Conservation (phyloP, 2,113 vertebrate genomes). For the Pseudorectes ferrugineus region DNA sequence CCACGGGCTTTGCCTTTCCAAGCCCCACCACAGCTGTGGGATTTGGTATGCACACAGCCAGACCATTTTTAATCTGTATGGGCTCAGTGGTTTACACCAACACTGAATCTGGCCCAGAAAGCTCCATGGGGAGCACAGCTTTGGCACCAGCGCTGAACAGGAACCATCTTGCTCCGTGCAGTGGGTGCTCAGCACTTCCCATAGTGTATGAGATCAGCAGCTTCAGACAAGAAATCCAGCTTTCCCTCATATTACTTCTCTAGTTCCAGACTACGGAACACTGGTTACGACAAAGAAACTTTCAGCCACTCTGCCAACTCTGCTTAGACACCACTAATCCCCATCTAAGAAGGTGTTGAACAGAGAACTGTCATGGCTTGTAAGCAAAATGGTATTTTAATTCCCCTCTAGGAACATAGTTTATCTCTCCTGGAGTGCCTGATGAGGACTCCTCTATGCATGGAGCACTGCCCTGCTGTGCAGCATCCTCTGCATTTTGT, state of each 20-base stretch:
- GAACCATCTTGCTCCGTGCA: background rate
- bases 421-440: background rate
- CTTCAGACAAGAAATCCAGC: background rate
- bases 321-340: background rate
- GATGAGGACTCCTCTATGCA: background rate
- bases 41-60: background rate
- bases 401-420: background rate
- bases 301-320: background rate
- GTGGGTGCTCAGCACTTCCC: background rate
- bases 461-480: background rate
- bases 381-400: background rate
- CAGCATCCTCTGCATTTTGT: background rate
- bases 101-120: background rate
- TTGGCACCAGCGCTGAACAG: background rate
- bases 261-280: rapidly evolving
- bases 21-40: rapidly evolving
- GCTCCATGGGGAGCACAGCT: background rate
- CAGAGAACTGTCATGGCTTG: background rate
- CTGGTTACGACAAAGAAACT: background rate
- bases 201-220: rapidly evolving
- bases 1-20: background rate
- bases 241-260: rapidly evolving
- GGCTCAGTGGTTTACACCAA: background rate
- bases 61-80: background rate
- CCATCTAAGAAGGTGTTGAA: background rate